Percentiles rank a stretch among this genome's conserved stretches.
These are phyloP conservation scores for Chloroceryle inda DNA, from an alignment of 2,797 vertebrate species.

Conservation along the genomic window DNA sequence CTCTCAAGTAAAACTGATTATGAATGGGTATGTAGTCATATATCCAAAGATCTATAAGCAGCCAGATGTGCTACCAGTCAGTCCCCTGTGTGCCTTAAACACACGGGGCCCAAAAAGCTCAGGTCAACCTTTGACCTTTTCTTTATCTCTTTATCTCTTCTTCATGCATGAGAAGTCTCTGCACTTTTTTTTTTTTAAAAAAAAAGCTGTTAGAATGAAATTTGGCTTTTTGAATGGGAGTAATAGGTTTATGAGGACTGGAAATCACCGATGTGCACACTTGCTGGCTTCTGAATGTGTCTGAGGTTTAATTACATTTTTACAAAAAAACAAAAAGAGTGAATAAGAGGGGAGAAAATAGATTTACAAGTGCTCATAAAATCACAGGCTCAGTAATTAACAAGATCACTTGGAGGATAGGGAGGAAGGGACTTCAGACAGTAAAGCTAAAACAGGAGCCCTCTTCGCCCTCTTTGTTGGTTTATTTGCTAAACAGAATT, in stretches of 20 bases:
- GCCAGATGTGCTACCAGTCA: conserved; percentile 27
- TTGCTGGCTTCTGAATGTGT: neutral
- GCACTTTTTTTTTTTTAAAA: neutral
- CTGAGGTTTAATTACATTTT: neutral
- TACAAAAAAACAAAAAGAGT: neutral
- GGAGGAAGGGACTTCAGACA: neutral
- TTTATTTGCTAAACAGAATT: neutral
- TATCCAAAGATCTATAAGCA: neutral
- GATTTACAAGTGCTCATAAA: conserved; percentile 53
- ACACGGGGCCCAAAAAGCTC: neutral
- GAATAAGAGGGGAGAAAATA: neutral
- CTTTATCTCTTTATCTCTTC: conserved; percentile 29
- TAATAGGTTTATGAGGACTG: conserved; percentile 10
- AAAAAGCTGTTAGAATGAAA: neutral
- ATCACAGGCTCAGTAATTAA: conserved; percentile 51
- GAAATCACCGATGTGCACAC: conserved; percentile 6
- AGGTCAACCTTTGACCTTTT: conserved; percentile 41
- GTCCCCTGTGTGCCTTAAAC: neutral
- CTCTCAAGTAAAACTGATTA: neutral
- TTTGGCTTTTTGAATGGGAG: neutral
- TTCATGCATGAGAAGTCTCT: neutral
- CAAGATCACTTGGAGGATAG: neutral
- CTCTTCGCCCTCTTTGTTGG: neutral
- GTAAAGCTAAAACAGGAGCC: neutral
- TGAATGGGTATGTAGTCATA: neutral